These are phyloP conservation scores for Geotrupes spiniger DNA, from an alignment of 2,888 invertebrate genomes.

Conservation along the genomic window DNA sequence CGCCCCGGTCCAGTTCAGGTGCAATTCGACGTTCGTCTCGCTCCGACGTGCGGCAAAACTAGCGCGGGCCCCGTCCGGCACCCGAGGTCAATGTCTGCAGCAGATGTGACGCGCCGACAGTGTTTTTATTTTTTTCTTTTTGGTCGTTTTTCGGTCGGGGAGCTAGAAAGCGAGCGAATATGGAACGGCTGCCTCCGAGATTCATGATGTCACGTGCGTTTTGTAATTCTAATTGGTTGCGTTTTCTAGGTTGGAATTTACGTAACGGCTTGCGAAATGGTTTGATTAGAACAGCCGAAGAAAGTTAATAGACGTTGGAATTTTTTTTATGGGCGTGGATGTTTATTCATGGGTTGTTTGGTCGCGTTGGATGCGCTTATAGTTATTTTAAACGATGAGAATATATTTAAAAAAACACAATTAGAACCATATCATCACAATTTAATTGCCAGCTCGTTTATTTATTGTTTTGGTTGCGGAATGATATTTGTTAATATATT, in stretches of 20 bases:
- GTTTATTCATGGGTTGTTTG: too few species aligned
- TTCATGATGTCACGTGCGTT: not conserved
- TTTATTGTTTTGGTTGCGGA: too few species aligned
- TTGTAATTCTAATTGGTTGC: not conserved
- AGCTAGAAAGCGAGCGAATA: not conserved
- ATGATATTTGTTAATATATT: too few species aligned
- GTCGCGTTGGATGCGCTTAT: too few species aligned
- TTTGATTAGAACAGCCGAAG: not conserved
- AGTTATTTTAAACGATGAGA: too few species aligned
- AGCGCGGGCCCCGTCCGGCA: not conserved
- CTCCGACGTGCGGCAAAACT: not conserved
- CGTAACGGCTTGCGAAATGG: not conserved
- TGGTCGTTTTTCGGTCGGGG: not conserved
- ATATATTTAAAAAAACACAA: too few species aligned
- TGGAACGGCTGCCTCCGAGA: not conserved
- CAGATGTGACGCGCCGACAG: not conserved
- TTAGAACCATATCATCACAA: too few species aligned
- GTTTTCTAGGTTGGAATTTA: not conserved
- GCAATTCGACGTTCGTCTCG: not conserved
- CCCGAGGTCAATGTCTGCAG: constrained; percentile 4
- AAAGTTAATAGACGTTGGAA: too few species aligned
- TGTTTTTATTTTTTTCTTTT: not conserved
- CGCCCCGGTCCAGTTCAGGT: constrained; percentile 17
- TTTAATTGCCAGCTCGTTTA: too few species aligned
- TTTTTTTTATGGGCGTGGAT: too few species aligned